Conservation (phyloP, 1,140 invertebrate species). For the Drosophila truncata region DNA sequence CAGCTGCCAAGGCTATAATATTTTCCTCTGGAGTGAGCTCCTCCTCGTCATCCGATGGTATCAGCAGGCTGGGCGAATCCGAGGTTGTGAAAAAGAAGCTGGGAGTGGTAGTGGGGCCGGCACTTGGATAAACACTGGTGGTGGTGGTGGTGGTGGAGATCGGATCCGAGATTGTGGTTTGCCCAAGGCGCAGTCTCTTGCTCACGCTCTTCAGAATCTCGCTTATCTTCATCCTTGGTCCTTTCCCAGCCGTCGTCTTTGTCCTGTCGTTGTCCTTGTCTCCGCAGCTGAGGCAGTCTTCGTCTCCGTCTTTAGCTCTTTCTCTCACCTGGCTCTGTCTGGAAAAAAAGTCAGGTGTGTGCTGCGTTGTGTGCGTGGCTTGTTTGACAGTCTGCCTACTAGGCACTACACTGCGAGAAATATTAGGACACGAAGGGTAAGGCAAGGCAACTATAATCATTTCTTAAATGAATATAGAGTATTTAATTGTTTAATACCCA, state of each 20-base stretch:
- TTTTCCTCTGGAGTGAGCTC: not conserved
- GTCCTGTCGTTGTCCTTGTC: slow-evolving; percentile 21
- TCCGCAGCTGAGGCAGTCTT: slow-evolving; percentile 19
- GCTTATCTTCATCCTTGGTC: slow-evolving; percentile 65
- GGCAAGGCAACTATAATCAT: not conserved
- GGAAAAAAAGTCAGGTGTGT: slow-evolving; percentile 25
- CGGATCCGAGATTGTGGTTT: slow-evolving; percentile 16
- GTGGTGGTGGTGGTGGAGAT: slow-evolving; percentile 2
- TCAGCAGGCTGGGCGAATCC: not conserved
- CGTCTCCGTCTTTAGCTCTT: slow-evolving; percentile 14
- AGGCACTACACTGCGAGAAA: slow-evolving; percentile 1
- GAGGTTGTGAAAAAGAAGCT: not conserved
- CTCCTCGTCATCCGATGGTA: slow-evolving; percentile 12
- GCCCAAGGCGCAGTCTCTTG: slow-evolving; percentile 42
- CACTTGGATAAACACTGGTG: not conserved
- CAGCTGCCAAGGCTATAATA: not conserved
- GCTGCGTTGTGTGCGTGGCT: slow-evolving; percentile 27
- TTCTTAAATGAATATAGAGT: not conserved
- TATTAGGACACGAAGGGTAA: not conserved
- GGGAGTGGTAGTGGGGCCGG: not conserved
- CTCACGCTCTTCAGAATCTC: slow-evolving; percentile 62
- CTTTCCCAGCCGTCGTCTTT: slow-evolving; percentile 21
- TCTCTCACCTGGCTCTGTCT: slow-evolving; percentile 38
- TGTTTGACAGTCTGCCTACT: slow-evolving; percentile 43
- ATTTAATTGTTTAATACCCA: too few species aligned